These are phyloP conservation scores for Coregonus sp. DNA, from an alignment of 2,797 vertebrate genomes.

Conservation along the genomic window DNA sequence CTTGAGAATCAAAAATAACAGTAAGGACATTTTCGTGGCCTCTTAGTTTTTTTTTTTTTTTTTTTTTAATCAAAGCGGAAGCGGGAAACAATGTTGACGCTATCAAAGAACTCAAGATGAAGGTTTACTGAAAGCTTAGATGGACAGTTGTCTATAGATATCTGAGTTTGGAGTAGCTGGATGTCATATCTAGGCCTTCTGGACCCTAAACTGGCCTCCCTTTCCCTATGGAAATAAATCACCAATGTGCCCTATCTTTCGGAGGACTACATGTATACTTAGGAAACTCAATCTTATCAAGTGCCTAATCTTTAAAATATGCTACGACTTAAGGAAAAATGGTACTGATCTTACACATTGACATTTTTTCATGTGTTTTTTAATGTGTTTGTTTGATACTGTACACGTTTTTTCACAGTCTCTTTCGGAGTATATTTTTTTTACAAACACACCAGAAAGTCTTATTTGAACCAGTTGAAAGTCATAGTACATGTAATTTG, in stretches of 20 bases:
- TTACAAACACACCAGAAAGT: conserved; percentile 15
- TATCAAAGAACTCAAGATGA: not conserved
- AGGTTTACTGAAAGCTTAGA: not conserved
- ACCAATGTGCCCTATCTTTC: not conserved
- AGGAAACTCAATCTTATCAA: conserved; percentile 43
- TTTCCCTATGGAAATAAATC: not conserved
- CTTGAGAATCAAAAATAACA: conserved; percentile 26
- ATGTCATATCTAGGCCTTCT: not conserved
- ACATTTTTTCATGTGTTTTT: conserved; percentile 3
- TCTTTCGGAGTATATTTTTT: conserved; percentile 39
- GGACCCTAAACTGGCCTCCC: not conserved
- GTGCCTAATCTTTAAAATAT: conserved; percentile 59
- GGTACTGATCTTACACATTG: conserved; percentile 48
- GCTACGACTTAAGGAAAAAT: conserved; percentile 18
- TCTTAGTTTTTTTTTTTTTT: not conserved
- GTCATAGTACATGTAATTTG: conserved; percentile 27
- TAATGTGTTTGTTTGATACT: conserved; percentile 15
- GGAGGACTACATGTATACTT: not conserved
- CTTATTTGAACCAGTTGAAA: conserved; percentile 7
- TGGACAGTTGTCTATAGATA: not conserved
- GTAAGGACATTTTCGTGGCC: not conserved
- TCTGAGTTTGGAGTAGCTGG: not conserved
- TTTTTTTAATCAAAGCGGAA: not conserved
- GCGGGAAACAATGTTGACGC: not conserved
- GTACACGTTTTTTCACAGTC: conserved; percentile 2